These are phyloP conservation scores for Eulimnadia texana DNA, from an alignment of 1,140 invertebrate species.

Conservation along the genomic window DNA sequence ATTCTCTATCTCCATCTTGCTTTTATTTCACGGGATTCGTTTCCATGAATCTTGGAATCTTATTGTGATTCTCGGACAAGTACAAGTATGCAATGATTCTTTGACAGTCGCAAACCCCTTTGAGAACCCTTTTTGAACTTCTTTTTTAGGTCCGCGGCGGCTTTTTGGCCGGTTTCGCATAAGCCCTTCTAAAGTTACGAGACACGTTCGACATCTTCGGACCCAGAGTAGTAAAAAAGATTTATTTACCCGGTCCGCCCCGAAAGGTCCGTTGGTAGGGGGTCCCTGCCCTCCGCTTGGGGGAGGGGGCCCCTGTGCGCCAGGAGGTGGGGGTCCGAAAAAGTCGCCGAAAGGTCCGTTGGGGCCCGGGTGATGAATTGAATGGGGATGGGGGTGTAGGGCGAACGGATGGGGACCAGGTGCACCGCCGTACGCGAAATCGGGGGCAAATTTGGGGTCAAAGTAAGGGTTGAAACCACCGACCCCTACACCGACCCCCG, in stretches of 20 bases:
- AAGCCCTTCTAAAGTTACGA: neutral
- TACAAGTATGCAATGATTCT: no score
- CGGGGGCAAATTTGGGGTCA: constrained; percentile 59
- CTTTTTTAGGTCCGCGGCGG: no score
- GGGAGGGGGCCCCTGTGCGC: constrained; percentile 1
- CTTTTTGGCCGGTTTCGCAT: no score
- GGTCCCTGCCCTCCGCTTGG: constrained; percentile 1
- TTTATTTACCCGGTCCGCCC: constrained; percentile 8
- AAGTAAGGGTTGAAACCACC: constrained; percentile 62
- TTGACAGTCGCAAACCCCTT: no score
- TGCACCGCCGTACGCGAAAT: constrained; percentile 71
- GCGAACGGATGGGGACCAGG: constrained; percentile 50
- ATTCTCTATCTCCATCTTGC: neutral
- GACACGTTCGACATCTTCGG: neutral
- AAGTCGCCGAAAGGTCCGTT: constrained; percentile 13
- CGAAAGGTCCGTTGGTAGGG: constrained; percentile 3
- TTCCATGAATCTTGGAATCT: no score
- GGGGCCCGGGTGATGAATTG: constrained; percentile 9
- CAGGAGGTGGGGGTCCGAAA: constrained; percentile 12
- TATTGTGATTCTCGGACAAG: no score
- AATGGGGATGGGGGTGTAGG: constrained; percentile 11
- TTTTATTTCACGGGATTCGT: no score
- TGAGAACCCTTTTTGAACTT: no score
- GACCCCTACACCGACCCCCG: constrained; percentile 39
- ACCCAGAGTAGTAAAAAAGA: no score